Percentiles rank a stretch among this genome's conserved stretches.
These are phyloP conservation scores for Platysteira castanea DNA, from an alignment of 2,113 vertebrate genomes.

Conservation along the genomic window DNA sequence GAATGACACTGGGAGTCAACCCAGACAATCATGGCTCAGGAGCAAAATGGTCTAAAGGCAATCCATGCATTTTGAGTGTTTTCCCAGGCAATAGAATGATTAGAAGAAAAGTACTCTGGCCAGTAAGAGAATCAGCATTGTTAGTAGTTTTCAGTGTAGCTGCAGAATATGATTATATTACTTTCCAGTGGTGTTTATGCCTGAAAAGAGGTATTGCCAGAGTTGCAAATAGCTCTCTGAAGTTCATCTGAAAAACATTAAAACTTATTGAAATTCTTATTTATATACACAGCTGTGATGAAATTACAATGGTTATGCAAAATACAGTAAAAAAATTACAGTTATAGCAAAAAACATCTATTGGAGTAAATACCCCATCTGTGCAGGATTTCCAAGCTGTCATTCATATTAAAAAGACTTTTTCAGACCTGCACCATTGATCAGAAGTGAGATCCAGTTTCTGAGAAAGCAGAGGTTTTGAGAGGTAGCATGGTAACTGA, in stretches of 20 bases:
- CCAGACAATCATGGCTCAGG: neutral
- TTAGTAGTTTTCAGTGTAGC: neutral
- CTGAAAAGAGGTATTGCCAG: neutral
- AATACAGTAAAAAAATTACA: neutral
- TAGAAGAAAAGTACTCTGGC: neutral
- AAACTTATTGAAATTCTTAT: neutral
- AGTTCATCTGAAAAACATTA: neutral
- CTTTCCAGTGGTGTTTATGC: neutral
- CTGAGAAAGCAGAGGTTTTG: neutral
- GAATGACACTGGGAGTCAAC: neutral
- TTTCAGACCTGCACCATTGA: neutral
- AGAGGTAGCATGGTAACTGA: accelerated
- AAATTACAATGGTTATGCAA: neutral
- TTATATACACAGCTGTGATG: neutral
- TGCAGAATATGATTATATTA: neutral
- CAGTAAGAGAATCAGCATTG: neutral
- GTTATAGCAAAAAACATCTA: neutral
- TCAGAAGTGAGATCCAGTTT: neutral
- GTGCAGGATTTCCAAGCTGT: neutral
- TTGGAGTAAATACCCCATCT: neutral
- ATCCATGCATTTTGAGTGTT: neutral
- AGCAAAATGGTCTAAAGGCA: neutral
- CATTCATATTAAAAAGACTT: neutral
- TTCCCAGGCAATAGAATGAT: neutral
- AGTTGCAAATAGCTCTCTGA: neutral